Conservation (phyloP, 1,140 invertebrate species). For the Drosophila tsacasi region DNA sequence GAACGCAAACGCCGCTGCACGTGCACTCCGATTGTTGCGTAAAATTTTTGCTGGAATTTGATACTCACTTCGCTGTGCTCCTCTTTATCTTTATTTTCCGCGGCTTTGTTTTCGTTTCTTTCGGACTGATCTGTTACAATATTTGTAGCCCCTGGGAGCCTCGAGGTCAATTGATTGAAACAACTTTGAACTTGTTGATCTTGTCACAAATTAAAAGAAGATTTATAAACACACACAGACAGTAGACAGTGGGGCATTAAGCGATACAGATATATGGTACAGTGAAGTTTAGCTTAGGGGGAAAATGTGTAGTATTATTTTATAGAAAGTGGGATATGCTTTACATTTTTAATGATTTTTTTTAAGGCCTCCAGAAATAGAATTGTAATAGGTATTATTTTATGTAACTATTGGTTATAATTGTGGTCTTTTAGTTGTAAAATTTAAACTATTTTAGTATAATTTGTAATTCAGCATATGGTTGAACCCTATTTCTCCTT, state of each 20-base stretch:
- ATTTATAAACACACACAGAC: conserved; percentile 75
- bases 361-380: too few species aligned
- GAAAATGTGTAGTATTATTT: not conserved
- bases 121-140: conserved; percentile 76
- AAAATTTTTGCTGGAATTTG: conserved; percentile 68
- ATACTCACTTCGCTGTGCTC: conserved; percentile 10
- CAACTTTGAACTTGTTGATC: conserved; percentile 85
- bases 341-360: not conserved
- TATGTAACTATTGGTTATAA: too few species aligned
- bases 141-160: conserved; percentile 78
- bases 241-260: conserved; percentile 25
- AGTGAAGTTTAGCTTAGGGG: conserved; percentile 19
- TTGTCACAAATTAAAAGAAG: conserved; percentile 85
- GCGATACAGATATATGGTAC: conserved; percentile 33
- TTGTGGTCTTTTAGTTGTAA: too few species aligned
- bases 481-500: not conserved
- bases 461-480: too few species aligned
- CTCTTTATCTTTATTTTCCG: conserved; percentile 10
- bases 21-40: conserved; percentile 63
- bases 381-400: too few species aligned
- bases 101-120: conserved; percentile 43
- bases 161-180: conserved; percentile 85
- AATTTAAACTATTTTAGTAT: too few species aligned
- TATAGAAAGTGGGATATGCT: too few species aligned
- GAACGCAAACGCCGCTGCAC: conserved; percentile 41